Percentiles rank a stretch among this genome's conserved stretches.
These are phyloP conservation scores for Drosophila bifasciata DNA, from an alignment of 1,140 invertebrate genomes.

Conservation along the genomic window DNA sequence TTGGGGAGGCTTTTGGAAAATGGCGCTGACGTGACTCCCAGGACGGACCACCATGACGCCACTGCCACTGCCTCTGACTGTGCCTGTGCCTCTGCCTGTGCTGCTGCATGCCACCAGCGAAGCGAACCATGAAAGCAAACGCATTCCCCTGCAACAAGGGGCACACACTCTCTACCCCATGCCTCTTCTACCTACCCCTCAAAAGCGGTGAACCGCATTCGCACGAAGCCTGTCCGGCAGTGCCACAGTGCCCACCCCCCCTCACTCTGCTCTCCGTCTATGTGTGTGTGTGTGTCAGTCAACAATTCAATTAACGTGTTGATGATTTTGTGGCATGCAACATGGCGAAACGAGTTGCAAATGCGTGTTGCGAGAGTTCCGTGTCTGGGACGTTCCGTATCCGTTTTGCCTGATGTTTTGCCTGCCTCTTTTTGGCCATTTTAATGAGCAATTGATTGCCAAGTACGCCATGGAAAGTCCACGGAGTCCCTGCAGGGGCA, in stretches of 20 bases:
- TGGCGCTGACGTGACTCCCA: constrained; percentile 70
- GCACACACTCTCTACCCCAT: neutral
- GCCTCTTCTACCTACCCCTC: neutral
- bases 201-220: constrained; percentile 71
- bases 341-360: constrained; percentile 65
- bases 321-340: constrained; percentile 81
- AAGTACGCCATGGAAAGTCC: too few relatives aligned
- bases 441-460: constrained; percentile 78
- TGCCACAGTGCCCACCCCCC: neutral
- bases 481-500: too few relatives aligned
- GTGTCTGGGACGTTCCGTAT: neutral
- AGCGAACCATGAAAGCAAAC: constrained; percentile 78
- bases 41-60: neutral
- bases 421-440: constrained; percentile 23
- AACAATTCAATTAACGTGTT: constrained; percentile 84
- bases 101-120: constrained; percentile 64
- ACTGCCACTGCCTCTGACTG: neutral
- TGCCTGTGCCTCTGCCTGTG: neutral
- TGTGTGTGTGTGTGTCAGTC: constrained; percentile 75
- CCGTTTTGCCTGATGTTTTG: neutral
- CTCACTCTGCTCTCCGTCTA: constrained; percentile 6
- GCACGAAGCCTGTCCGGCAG: constrained; percentile 53
- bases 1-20: constrained; percentile 70
- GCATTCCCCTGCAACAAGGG: constrained; percentile 69
- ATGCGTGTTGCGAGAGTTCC: constrained; percentile 21